A percentile compares a stretch with the other conserved stretches of the same genome.
These are phyloP conservation scores for Megaceryle maxima DNA, from an alignment of 2,113 vertebrate species.

Conservation along the genomic window DNA sequence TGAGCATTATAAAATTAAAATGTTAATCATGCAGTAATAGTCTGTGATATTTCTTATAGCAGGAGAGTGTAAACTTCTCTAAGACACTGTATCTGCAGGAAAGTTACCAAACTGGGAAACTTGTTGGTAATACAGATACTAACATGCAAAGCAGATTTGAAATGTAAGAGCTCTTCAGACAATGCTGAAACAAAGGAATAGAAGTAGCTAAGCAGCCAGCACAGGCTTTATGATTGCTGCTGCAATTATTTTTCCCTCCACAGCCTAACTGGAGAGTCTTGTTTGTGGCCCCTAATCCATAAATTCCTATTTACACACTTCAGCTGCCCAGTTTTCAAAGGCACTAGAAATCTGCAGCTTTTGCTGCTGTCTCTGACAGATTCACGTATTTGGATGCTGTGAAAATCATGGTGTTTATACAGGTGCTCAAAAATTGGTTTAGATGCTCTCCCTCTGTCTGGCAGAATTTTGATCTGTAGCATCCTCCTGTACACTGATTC, in stretches of 20 bases:
- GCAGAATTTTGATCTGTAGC: background rate
- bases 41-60: background rate
- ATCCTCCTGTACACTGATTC: background rate
- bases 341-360: background rate
- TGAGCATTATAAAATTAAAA: slow-evolving; percentile 23
- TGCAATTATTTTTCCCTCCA: background rate
- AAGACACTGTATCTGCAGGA: background rate
- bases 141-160: background rate
- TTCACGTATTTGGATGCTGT: background rate
- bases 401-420: background rate
- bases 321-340: background rate
- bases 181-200: background rate
- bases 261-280: background rate
- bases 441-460: background rate
- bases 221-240: background rate
- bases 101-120: background rate
- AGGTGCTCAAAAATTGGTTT: background rate
- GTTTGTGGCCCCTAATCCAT: background rate
- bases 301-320: background rate
- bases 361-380: background rate
- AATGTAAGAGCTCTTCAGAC: background rate
- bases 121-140: background rate
- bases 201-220: background rate
- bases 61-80: background rate
- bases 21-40: background rate